Evolutionary conservation across 2,797 vertebrate genomes (phyloP), one percentile per base, ranked within the genome.

Genomic region (Galaxias olidus): DNA sequence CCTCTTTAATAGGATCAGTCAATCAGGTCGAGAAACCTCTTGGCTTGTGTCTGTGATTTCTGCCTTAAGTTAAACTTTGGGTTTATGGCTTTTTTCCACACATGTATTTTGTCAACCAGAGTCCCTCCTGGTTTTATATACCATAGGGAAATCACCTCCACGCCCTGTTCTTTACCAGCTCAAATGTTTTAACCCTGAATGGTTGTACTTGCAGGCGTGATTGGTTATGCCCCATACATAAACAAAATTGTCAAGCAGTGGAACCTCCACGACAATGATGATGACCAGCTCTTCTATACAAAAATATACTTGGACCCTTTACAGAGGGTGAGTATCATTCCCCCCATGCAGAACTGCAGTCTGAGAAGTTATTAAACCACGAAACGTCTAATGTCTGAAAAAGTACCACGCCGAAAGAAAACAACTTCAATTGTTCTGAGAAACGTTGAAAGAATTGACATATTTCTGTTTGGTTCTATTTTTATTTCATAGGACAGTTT

Each of bases 261-360:
- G 97, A 86, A 92, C 78, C 93, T 98, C 59, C 95, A 98, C 42
- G 98, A 99, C 85, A 98, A 96, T 59, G 98, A 99, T 20, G 98
- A 99, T n/a, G 97, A 99, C 84, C 98, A 98, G 82, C 95, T 99
- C 49, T 99, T 98, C 86, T 99, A 99, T 84, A 98, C 97, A 14
- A 99, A 99, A 90, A 91, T 97, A 82, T 99, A 97, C 72, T 69
- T 99, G 85, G 94, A 99, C 73, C 90, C 93, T 20, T 68, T 91
- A 65, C 90, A 96, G 77, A 92, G 96, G 87, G 98, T 99, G 84
- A 85, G 95, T 19, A 59, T 10, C 10, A n/a, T 17, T 67, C 45
- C 12, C 43, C 51, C 59, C 15, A 11, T 53, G 11, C 6, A 15
- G 1, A 60, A 12, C 43, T 41, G 44, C 43, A 65, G 54, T 47